Evolutionary conservation across 2,888 invertebrate species (phyloP).

Genomic region (Onthophagus sagittarius): DNA sequence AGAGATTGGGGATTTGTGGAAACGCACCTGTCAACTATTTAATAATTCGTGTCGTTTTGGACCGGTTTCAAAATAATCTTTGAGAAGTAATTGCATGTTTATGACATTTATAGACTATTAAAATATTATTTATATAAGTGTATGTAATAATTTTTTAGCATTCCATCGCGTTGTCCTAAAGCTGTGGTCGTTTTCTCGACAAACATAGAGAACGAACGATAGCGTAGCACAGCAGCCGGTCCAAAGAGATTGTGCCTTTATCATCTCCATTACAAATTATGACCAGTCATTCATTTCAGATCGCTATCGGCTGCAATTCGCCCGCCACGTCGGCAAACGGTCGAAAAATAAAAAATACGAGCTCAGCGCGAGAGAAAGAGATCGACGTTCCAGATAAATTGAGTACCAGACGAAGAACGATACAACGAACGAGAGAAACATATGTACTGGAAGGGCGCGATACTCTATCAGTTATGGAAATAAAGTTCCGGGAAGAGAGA

Average conservation of each 20-base stretch:
- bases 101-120: background rate
- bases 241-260: conserved; percentile 24
- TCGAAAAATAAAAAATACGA: background rate
- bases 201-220: background rate
- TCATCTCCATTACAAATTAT: conserved; percentile 32
- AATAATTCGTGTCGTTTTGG: background rate
- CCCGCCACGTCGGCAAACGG: background rate
- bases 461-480: background rate
- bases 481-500: background rate
- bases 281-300: conserved; percentile 31
- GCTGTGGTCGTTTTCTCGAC: background rate
- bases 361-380: background rate
- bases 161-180: background rate
- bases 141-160: background rate
- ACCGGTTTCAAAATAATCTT: background rate
- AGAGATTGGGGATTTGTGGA: background rate
- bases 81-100: background rate
- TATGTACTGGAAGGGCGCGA: background rate
- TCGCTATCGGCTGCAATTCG: conserved; percentile 17
- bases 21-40: background rate
- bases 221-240: background rate
- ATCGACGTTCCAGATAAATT: background rate
- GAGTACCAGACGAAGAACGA: background rate
- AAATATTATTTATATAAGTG: background rate
- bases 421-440: background rate